These are phyloP conservation scores for Byasa hedistus DNA, from an alignment of 2,888 invertebrate species.

Conservation along the genomic window DNA sequence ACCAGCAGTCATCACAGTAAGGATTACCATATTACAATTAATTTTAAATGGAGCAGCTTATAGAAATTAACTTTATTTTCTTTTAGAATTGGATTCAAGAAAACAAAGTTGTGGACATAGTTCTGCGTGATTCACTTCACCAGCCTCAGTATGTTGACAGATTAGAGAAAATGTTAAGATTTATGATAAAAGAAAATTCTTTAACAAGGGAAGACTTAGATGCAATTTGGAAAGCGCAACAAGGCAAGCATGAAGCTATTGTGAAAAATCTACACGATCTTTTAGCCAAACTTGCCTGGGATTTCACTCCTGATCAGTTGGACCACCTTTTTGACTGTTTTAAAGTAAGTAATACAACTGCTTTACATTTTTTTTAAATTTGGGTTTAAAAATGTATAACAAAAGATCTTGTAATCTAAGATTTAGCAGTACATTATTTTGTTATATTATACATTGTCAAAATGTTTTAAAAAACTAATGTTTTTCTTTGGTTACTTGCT, in stretches of 20 bases:
- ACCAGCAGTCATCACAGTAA: conserved; percentile 95
- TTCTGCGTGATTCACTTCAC: conserved; percentile 96
- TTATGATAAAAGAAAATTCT: conserved; percentile 96
- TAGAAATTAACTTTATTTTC: not conserved
- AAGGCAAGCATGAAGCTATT: conserved; percentile 98
- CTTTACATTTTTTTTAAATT: not conserved
- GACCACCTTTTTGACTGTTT: conserved; percentile 98
- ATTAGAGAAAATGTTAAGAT: conserved; percentile 97
- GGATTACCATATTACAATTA: conserved; percentile 45
- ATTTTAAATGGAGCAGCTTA: not conserved
- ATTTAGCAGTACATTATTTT: too few relatives aligned
- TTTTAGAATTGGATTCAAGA: conserved; percentile 96
- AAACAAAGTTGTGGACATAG: conserved; percentile 96
- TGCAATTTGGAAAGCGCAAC: conserved; percentile 98
- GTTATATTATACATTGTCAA: too few relatives aligned
- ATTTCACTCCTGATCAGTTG: conserved; percentile 97
- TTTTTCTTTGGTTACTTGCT: too few relatives aligned
- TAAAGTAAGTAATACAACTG: conserved; percentile 82
- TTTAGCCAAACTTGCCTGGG: conserved; percentile 98
- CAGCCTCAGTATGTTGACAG: conserved; percentile 99
- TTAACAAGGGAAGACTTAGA: conserved; percentile 94
- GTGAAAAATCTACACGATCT: conserved; percentile 98
- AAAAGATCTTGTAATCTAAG: too few relatives aligned
- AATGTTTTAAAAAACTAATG: too few relatives aligned
- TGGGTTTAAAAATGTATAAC: too few relatives aligned